Conservation (phyloP, 2,888 invertebrate species). For the Desoria tigrina region DNA sequence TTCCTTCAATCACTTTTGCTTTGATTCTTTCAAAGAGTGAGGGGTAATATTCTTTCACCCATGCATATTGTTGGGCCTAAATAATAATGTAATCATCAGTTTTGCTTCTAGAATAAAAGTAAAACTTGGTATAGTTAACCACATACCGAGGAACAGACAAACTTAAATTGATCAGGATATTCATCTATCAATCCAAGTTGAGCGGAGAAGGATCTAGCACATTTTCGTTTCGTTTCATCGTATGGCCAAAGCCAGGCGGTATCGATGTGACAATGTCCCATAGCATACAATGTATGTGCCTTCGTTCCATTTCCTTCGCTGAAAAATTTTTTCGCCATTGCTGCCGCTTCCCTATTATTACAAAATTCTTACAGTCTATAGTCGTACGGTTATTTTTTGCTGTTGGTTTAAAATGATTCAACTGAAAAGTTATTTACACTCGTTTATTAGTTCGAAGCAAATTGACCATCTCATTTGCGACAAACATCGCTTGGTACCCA, state of each 20-base stretch:
- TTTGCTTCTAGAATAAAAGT: not conserved
- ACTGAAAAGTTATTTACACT: not conserved
- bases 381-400: too few species aligned
- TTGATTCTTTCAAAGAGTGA: constrained; percentile 58
- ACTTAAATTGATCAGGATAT: constrained; percentile 58
- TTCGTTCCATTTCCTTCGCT: constrained; percentile 57
- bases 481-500: constrained; percentile 59
- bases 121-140: not conserved
- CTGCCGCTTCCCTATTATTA: constrained; percentile 54
- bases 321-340: constrained; percentile 55
- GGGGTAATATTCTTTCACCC: constrained; percentile 60
- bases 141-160: constrained; percentile 59
- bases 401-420: not conserved
- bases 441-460: constrained; percentile 44
- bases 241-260: constrained; percentile 62
- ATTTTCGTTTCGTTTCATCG: constrained; percentile 60
- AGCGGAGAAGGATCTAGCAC: constrained; percentile 60
- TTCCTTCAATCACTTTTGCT: constrained; percentile 55
- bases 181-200: constrained; percentile 59
- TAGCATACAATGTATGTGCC: constrained; percentile 58
- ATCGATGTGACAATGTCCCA: constrained; percentile 61
- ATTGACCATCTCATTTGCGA: constrained; percentile 60
- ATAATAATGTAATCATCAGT: not conserved
- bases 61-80: constrained; percentile 61
- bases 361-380: constrained; percentile 7